Evolutionary conservation across 1,140 invertebrate genomes (phyloP).

Genomic region (Diorhabda carinulata): DNA sequence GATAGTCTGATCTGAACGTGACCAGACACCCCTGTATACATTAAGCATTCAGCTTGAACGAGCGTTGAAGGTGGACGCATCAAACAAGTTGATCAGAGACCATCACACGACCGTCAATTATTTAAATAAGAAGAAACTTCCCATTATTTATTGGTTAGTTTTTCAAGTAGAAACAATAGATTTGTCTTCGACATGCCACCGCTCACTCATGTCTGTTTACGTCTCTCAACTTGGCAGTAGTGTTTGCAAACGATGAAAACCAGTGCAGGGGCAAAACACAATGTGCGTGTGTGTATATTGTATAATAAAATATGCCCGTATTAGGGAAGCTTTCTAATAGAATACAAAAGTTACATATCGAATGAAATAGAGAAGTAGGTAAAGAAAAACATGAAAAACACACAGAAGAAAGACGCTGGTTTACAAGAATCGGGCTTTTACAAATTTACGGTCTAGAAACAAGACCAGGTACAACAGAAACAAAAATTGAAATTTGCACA

Average conservation of each 20-base stretch:
- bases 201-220: conserved; percentile 32
- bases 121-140: conserved; percentile 36
- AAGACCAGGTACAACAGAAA: too few relatives aligned
- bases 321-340: too few relatives aligned
- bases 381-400: too few relatives aligned
- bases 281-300: too few relatives aligned
- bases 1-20: not conserved
- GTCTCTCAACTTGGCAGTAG: conserved; percentile 13
- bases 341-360: too few relatives aligned
- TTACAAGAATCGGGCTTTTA: too few relatives aligned
- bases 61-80: not conserved
- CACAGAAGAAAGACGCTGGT: too few relatives aligned
- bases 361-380: too few relatives aligned
- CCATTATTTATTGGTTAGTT: conserved; percentile 42
- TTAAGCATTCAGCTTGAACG: not conserved
- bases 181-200: conserved; percentile 40
- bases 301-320: too few relatives aligned
- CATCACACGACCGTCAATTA: conserved; percentile 39
- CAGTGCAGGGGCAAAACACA: not conserved
- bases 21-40: not conserved
- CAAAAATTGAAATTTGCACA: too few relatives aligned
- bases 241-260: conserved; percentile 6
- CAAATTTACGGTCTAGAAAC: too few relatives aligned
- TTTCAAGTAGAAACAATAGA: conserved; percentile 43
- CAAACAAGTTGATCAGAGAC: conserved; percentile 8